These are phyloP conservation scores for Dioctria linearis DNA, from an alignment of 2,888 invertebrate species.

Conservation along the genomic window DNA sequence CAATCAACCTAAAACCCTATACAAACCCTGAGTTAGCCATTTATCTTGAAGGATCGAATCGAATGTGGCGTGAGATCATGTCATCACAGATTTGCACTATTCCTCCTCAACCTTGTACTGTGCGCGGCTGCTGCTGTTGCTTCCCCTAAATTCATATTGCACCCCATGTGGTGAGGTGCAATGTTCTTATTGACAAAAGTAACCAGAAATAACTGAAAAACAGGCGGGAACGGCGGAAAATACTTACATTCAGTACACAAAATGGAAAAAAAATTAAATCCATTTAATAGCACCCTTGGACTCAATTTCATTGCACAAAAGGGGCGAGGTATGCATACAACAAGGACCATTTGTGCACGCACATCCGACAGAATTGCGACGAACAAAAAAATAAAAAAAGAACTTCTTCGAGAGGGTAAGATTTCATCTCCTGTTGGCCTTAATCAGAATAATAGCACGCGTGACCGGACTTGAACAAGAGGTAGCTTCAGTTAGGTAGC, in stretches of 20 bases:
- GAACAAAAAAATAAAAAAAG: slow-evolving; percentile 18
- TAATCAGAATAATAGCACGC: slow-evolving; percentile 49
- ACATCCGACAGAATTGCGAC: slow-evolving; percentile 1
- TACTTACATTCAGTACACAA: not conserved
- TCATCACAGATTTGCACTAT: slow-evolving; percentile 44
- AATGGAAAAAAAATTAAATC: slow-evolving; percentile 11
- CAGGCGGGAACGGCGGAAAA: not conserved
- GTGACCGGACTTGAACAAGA: slow-evolving; percentile 50
- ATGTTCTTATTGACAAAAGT: slow-evolving; percentile 39
- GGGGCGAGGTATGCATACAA: slow-evolving; percentile 9
- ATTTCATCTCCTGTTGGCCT: slow-evolving; percentile 46
- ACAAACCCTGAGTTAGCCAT: not conserved
- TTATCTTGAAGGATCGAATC: not conserved
- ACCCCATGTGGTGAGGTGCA: slow-evolving; percentile 38
- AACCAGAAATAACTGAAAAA: slow-evolving; percentile 34
- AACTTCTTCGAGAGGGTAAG: slow-evolving; percentile 10
- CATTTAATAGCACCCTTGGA: slow-evolving; percentile 34
- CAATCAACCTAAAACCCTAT: not conserved
- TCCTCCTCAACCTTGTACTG: not conserved
- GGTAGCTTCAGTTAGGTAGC: slow-evolving; percentile 12
- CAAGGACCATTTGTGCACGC: slow-evolving; percentile 1
- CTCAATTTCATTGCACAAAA: slow-evolving; percentile 38
- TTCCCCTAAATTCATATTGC: not conserved
- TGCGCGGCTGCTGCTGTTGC: not conserved
- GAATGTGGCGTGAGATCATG: slow-evolving; percentile 48